These are phyloP conservation scores for Cerceris ruficornis DNA, from an alignment of 2,888 invertebrate species.

Conservation along the genomic window DNA sequence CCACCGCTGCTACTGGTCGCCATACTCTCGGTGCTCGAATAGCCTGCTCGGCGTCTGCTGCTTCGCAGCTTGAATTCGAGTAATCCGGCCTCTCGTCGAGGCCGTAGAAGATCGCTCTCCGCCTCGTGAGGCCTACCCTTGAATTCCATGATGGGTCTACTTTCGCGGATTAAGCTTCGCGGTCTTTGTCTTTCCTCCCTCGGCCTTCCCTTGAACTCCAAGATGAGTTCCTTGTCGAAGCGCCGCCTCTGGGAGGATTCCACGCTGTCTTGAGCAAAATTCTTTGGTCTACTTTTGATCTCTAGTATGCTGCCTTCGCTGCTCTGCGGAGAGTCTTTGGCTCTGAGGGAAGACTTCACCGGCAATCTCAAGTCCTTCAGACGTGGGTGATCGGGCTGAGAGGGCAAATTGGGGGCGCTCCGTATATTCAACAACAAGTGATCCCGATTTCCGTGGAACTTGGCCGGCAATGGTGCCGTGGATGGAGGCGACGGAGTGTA, in stretches of 20 bases:
- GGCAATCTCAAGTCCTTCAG: slow-evolving; percentile 89
- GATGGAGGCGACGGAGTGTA: slow-evolving; percentile 93
- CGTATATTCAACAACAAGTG: slow-evolving; percentile 87
- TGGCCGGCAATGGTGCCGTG: slow-evolving; percentile 91
- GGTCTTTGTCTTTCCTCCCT: slow-evolving; percentile 79
- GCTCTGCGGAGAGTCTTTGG: slow-evolving; percentile 85
- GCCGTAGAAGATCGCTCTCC: slow-evolving; percentile 69
- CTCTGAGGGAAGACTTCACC: slow-evolving; percentile 87
- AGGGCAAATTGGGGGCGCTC: slow-evolving; percentile 91
- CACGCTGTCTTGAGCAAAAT: slow-evolving; percentile 80
- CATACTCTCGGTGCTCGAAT: slow-evolving; percentile 93
- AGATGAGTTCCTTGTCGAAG: slow-evolving; percentile 84
- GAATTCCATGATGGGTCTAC: slow-evolving; percentile 88
- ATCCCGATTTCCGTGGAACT: slow-evolving; percentile 87
- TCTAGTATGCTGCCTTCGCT: slow-evolving; percentile 86
- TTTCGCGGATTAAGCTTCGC: slow-evolving; percentile 77
- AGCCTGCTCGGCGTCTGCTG: slow-evolving; percentile 84
- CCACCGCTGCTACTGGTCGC: slow-evolving; percentile 93
- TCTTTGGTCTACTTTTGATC: slow-evolving; percentile 83
- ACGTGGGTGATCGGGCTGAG: slow-evolving; percentile 85
- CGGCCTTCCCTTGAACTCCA: slow-evolving; percentile 88
- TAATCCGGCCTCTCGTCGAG: slow-evolving; percentile 82
- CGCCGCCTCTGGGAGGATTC: slow-evolving; percentile 83
- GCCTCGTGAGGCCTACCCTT: slow-evolving; percentile 85
- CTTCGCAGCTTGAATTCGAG: slow-evolving; percentile 85